Percentiles rank a stretch among this genome's conserved stretches.
These are phyloP conservation scores for Peribatodes rhomboidaria DNA, from an alignment of 2,888 invertebrate species.

Conservation along the genomic window DNA sequence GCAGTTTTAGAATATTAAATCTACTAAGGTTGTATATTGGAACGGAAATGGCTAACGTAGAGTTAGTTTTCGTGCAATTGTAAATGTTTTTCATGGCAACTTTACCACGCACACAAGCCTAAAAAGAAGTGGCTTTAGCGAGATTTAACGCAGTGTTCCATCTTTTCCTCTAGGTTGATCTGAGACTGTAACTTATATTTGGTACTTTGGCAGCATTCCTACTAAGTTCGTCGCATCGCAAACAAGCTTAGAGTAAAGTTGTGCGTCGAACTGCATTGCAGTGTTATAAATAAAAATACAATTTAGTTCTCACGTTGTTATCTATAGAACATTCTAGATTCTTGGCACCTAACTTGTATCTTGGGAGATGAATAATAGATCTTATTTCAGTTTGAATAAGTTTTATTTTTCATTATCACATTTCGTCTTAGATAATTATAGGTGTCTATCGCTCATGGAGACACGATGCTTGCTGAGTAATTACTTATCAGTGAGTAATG, in stretches of 20 bases:
- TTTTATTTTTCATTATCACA: neutral
- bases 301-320: constrained; percentile 1
- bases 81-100: no score
- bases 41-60: no score
- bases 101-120: no score
- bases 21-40: no score
- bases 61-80: no score
- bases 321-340: neutral
- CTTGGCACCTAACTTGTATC: neutral
- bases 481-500: no score
- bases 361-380: neutral
- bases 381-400: neutral
- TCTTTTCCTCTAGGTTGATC: no score
- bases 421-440: neutral
- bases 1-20: no score
- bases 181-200: neutral
- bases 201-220: constrained; percentile 14
- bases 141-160: no score
- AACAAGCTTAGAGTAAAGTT: constrained; percentile 11
- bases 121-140: no score
- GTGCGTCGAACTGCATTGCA: constrained; percentile 33
- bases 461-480: no score
- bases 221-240: constrained; percentile 3
- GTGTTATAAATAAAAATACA: constrained; percentile 27
- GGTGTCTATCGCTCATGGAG: no score